phyloP scores from a whole-genome alignment of 2,113 vertebrate genomes.

The Mustela lutreola region DNA sequence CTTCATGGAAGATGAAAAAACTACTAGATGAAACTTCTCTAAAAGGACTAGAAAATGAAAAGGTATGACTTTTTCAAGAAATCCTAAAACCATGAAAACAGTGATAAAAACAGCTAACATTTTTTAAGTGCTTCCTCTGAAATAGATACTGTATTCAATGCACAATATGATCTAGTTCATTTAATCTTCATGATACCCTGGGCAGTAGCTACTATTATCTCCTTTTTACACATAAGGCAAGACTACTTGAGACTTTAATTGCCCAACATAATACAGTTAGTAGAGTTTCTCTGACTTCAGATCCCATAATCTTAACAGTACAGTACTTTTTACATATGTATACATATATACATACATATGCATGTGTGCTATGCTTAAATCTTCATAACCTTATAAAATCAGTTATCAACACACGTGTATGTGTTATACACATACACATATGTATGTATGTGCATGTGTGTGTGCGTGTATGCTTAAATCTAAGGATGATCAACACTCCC shows the following conservation, averaged over 20 bases:
- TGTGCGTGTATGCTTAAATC: background rate
- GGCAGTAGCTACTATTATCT: background rate
- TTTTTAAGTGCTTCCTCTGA: constrained; percentile 40
- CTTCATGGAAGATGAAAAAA: constrained; percentile 27
- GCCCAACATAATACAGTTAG: background rate
- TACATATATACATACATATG: background rate
- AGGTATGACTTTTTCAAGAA: constrained; percentile 36
- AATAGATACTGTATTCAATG: constrained; percentile 5
- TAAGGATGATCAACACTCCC: background rate
- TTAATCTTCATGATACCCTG: background rate
- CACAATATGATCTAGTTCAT: constrained; percentile 50
- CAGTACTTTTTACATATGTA: background rate
- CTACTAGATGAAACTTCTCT: background rate
- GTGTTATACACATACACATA: background rate
- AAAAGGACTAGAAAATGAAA: constrained; percentile 58
- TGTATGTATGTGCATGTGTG: background rate
- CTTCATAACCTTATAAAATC: background rate
- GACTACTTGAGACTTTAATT: constrained; percentile 14
- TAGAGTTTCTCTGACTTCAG: constrained; percentile 23
- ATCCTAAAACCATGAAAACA: constrained; percentile 48
- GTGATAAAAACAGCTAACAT: constrained; percentile 26
- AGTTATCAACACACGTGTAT: background rate
- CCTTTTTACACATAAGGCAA: constrained; percentile 7
- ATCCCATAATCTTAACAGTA: background rate
- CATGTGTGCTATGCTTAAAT: background rate